These are phyloP conservation scores for Archilochus colubris DNA, from an alignment of 2,113 vertebrate species.

Conservation along the genomic window DNA sequence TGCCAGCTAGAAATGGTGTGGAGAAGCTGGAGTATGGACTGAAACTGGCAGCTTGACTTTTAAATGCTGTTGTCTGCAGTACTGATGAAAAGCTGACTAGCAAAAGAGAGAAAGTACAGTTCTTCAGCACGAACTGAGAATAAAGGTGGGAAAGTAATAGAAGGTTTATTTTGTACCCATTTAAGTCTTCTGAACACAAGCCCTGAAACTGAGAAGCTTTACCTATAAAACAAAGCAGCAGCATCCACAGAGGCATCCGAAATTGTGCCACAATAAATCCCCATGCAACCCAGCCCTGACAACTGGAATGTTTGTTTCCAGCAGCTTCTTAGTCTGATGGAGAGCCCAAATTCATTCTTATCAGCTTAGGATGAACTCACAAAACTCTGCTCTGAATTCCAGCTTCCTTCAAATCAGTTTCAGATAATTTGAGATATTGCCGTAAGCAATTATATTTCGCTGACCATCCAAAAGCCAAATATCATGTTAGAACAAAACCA, in stretches of 20 bases:
- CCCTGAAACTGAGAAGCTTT: not conserved
- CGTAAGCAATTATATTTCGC: not conserved
- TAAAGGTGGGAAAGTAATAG: not conserved
- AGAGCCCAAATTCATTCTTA: fast-evolving
- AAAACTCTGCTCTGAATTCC: not conserved
- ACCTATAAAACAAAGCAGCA: not conserved
- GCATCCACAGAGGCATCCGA: not conserved
- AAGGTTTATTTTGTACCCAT: not conserved
- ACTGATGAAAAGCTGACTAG: not conserved
- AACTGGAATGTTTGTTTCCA: not conserved
- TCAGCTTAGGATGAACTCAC: not conserved
- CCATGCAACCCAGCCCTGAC: not conserved
- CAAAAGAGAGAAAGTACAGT: not conserved
- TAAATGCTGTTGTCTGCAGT: not conserved
- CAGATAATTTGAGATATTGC: not conserved
- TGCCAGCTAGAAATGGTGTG: not conserved
- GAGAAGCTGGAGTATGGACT: not conserved
- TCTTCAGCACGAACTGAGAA: not conserved
- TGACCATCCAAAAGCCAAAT: not conserved
- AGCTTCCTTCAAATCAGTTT: not conserved
- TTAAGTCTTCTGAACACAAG: not conserved
- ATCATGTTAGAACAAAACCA: fast-evolving
- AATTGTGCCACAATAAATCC: not conserved
- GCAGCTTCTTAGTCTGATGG: not conserved
- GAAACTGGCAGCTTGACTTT: not conserved